Evolutionary conservation across 2,113 vertebrate species (phyloP), one percentile per base, ranked within the genome.

Genomic region (Caranx ignobilis): DNA sequence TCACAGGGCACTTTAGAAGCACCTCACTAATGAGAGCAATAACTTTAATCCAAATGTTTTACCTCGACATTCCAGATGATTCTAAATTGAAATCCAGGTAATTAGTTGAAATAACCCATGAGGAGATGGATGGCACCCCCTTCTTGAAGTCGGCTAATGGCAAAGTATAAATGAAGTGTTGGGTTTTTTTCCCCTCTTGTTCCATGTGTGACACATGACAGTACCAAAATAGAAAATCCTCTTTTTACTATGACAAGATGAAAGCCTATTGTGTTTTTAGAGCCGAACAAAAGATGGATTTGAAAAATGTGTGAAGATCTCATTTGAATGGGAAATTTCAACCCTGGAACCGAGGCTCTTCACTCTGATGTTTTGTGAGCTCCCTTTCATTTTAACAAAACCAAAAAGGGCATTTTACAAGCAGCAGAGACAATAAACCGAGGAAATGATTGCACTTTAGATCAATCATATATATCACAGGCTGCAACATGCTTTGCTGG

Each of bases 11-110:
- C 84, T 92, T 91, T 88, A 70, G 76, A 89, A 90, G 86, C 78
- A 86, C 85, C 89, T 85, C 52, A 12, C 82, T 94, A 91, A 93
- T 93, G 92, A 92, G 88, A 85, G 84, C 75, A 89, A 87, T 88
- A 91, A 81, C 77, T 92, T 91, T 81, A 91, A 90, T 91, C 90
- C 88, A 62, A 86, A 89, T 87, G 70, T 88, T 90, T 84, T 86
- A 87, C 72, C 74, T 85, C 57, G 16, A 76, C 77, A 76, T 85
- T 84, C 77, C 69, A 12, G 66, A 74, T 78, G 64, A 75, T 85
- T 83, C 82, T 55, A 84, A 90, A 83, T 88, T 87, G 82, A 90
- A 88, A 88, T 88, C 71, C 70, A 84, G 81, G 83, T 88, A 85
- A 87, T 90, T 85, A 85, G 79, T 34, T 71, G 76, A 83, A 91